Conservation (phyloP, 2,888 invertebrate species). For the Drosophila ustulata region DNA sequence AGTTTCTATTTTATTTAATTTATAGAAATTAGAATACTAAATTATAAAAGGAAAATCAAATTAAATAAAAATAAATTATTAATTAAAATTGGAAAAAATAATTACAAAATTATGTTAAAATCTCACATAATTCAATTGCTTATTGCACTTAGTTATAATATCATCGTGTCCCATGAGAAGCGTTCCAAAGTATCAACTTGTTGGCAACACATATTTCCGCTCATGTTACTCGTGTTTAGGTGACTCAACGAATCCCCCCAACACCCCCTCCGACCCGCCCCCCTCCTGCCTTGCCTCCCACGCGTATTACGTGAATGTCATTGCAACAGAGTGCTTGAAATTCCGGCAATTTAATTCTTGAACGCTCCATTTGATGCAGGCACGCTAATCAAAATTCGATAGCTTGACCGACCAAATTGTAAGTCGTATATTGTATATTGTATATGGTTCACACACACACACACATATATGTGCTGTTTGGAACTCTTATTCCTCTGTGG, state of each 20-base stretch:
- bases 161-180: neutral
- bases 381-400: slow-evolving; percentile 58
- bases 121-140: too few species aligned
- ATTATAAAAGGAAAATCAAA: too few species aligned
- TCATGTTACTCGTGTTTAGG: neutral
- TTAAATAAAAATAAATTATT: too few species aligned
- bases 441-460: neutral
- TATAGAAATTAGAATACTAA: too few species aligned
- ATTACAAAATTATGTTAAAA: too few species aligned
- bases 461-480: neutral
- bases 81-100: too few species aligned
- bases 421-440: neutral
- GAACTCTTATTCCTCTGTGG: neutral
- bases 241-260: neutral
- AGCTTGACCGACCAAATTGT: slow-evolving; percentile 15
- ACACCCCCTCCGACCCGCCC: neutral
- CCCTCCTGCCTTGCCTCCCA: neutral
- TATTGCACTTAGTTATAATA: too few species aligned
- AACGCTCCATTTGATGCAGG: slow-evolving; percentile 62
- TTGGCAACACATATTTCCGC: neutral
- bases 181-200: neutral
- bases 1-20: too few species aligned
- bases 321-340: slow-evolving; percentile 41
- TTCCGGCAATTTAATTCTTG: slow-evolving; percentile 57
- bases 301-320: slow-evolving; percentile 4